Evolutionary conservation across 2,113 vertebrate species (phyloP).

Genomic region (Salminus brasiliensis): DNA sequence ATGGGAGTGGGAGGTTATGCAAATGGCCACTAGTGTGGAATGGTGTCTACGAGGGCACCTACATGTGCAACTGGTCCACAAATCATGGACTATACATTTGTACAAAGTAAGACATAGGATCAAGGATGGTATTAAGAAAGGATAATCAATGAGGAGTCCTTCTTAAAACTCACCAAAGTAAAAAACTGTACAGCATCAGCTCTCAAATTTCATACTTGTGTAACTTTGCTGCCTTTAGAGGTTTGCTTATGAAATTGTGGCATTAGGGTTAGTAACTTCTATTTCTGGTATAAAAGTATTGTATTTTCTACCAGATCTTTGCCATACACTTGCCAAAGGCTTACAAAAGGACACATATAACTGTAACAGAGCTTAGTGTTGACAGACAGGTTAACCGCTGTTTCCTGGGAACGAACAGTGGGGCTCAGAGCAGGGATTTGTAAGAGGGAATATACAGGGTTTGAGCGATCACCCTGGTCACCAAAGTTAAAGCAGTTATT

Average conservation of each 20-base stretch:
- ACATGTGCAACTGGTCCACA: not conserved
- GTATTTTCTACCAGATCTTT: not conserved
- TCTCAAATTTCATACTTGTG: not conserved
- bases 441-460: not conserved
- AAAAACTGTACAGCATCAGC: not conserved
- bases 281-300: not conserved
- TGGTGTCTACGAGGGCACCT: no score
- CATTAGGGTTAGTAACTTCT: not conserved
- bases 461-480: conserved; percentile 14
- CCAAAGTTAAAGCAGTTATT: conserved; percentile 24
- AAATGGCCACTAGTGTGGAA: no score
- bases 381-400: conserved; percentile 17
- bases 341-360: conserved; percentile 30
- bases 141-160: not conserved
- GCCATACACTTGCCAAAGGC: not conserved
- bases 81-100: not conserved
- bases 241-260: no score
- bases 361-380: conserved; percentile 23
- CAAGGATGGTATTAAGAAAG: not conserved
- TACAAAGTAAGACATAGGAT: not conserved
- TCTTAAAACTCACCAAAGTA: not conserved
- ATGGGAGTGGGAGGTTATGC: no score
- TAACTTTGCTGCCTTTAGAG: not conserved
- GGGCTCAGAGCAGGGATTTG: conserved; percentile 1
- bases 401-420: conserved; percentile 6